Evolutionary conservation across 2,113 vertebrate species (phyloP), one percentile per base, ranked within the genome.

Genomic region (Indicator indicator): DNA sequence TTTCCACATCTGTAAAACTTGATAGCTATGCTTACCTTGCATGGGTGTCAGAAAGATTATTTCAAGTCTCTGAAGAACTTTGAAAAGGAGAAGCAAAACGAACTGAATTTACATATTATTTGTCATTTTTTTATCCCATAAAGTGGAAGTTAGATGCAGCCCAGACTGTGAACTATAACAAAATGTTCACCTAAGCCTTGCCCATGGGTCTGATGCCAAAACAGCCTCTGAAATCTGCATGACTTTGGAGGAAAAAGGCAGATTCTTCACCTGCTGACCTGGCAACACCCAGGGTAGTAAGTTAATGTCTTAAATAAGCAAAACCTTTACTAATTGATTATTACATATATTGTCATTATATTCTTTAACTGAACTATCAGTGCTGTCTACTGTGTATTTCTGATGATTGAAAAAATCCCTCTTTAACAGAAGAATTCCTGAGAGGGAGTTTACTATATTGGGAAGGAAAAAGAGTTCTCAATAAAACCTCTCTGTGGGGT

Each of bases 51-150:
- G 69, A 54, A 90, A 91, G 72, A 95, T 96, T 89, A 90, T 64
- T 90, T 95, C 88, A 83, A 81, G 65, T 69, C 88, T 33, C 68
- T 83, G 9, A 78, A 81, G 48, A 95, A 93, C 62, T 96, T 78
- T 82, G 93, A 96, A 95, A 93, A 78, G 67, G 33, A 88, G 62
- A 95, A 81, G 72, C 83, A 95, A 91, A 93, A 84, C 44, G 0
- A 91, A 95, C 88, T 46, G 54, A 86, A 93, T 93, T 95, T 95
- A 46, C 1, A 7, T 83, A 83, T 58, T 74, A 71, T 83, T 96
- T 95, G 58, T 89, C 64, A 75, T 67, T 90, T 95, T 83, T 79
- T 94, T 93, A 96, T 96, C 78, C 32, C 83, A 92, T 93, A 89
- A 90, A 88, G 70, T 30, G 86, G 48, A 95, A 88, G 77, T 78